These are phyloP conservation scores for Peromyscus californicus DNA, from an alignment of 2,113 vertebrate genomes.

Conservation along the genomic window DNA sequence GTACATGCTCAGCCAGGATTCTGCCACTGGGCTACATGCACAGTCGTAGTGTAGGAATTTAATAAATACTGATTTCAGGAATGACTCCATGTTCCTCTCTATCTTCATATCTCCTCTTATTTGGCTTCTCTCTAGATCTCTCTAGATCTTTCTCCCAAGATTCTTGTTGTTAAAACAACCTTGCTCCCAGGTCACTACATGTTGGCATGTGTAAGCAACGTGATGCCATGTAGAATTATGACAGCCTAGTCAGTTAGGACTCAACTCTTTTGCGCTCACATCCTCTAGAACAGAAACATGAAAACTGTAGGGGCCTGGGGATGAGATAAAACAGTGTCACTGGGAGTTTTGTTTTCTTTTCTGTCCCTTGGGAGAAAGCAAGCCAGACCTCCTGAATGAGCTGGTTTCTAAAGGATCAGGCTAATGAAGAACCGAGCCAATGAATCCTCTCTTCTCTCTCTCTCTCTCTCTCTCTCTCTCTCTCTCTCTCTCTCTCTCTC, in stretches of 20 bases:
- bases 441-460: constrained; percentile 3
- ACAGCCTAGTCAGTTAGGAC: background rate
- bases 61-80: constrained; percentile 13
- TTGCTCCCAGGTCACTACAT: background rate
- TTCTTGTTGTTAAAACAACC: background rate
- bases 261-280: background rate
- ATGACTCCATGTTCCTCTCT: constrained; percentile 12
- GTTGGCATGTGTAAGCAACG: background rate
- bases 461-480: background rate
- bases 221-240: background rate
- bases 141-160: background rate
- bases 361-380: background rate
- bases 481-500: background rate
- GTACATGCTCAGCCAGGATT: no score
- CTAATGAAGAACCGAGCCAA: background rate
- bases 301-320: background rate
- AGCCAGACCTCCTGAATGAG: background rate
- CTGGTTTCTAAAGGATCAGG: background rate
- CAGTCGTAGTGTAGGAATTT: background rate
- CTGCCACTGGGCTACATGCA: background rate
- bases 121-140: constrained; percentile 29
- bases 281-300: background rate
- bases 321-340: constrained; percentile 7
- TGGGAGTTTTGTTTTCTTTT: background rate
- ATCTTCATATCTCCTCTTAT: background rate